Conservation (phyloP, 2,797 vertebrate genomes). For the Tinamus major region DNA sequence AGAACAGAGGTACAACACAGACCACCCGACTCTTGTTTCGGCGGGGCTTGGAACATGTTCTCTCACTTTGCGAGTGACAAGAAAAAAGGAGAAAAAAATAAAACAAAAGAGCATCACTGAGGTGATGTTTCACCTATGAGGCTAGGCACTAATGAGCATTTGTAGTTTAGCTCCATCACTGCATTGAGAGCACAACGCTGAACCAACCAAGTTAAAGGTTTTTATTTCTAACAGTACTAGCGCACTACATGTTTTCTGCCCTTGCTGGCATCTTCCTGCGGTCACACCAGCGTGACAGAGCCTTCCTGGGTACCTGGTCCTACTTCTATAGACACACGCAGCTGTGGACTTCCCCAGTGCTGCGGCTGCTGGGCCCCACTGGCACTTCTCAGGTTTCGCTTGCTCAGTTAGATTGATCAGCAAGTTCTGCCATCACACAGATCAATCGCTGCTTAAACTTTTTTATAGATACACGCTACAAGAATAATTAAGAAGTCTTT, state of each 20-base stretch:
- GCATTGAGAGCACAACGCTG: neutral
- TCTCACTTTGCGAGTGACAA: neutral
- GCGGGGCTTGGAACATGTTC: neutral
- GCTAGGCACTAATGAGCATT: neutral
- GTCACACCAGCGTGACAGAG: neutral
- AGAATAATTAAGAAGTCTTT: neutral
- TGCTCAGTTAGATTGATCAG: too few species aligned
- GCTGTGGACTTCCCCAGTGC: neutral
- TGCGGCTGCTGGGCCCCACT: neutral
- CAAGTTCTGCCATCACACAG: neutral
- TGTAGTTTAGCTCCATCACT: neutral
- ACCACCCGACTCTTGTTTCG: neutral
- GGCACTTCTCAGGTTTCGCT: neutral
- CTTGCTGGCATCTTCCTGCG: neutral
- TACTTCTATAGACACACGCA: neutral
- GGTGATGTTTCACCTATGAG: neutral
- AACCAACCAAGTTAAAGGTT: too few species aligned
- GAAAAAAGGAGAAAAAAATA: neutral
- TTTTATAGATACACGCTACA: too few species aligned
- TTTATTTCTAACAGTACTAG: neutral
- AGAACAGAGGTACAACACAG: neutral
- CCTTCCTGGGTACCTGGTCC: neutral
- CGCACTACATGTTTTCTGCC: neutral
- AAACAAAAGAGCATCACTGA: neutral
- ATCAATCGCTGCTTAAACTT: neutral